Evolutionary conservation across 2,113 vertebrate genomes (phyloP), one percentile per base, ranked within the genome.

Genomic region (Platysternon megacephalum): DNA sequence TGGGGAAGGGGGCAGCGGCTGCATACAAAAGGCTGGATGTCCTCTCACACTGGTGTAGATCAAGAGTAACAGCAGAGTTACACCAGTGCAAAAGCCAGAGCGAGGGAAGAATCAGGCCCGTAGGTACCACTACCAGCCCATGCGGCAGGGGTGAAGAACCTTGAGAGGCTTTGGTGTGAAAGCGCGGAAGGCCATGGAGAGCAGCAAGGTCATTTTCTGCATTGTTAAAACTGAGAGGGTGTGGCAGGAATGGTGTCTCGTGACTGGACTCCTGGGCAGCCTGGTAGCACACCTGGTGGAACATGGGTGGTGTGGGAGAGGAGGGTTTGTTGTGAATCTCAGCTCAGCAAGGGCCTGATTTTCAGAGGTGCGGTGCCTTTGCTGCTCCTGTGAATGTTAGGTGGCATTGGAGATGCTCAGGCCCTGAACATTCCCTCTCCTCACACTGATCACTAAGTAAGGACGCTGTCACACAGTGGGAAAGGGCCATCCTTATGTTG

Each of bases 261-360:
- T 44, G 83, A 74, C 42, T 85, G 3, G 5, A 8, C 3, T 11
- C 14, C 6, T 4, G 65, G 55, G 61, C 51, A 5, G 58, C 6
- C 42, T 49, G 8, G 0, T 9, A 48, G 81, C 48, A 61, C 53
- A 44, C 17, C 46, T 0, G 0, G 76, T 19, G 0, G 0, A 2
- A 87, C 85, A n/a, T 1, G 14, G 35, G 19, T 39, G 42, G 42
- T 39, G 22, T 22, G 5, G n/a, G 11, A 26, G 6, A 22, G 22
- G 39, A 24, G 24, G 9, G 9, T 14, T 46, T 78, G 24, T 78
- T 29, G 24, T 44, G 42, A 78, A 26, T 46, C 74, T 28, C 74
- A 21, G 24, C 11, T 26, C 72, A 26, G 10, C 17, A 24, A 76
- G 14, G 39, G 39, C 84, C 46, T 76, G 76, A 79, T 52, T 1